Evolutionary conservation across 2,797 vertebrate species (phyloP).

Genomic region (Mormyrops boulengeri): DNA sequence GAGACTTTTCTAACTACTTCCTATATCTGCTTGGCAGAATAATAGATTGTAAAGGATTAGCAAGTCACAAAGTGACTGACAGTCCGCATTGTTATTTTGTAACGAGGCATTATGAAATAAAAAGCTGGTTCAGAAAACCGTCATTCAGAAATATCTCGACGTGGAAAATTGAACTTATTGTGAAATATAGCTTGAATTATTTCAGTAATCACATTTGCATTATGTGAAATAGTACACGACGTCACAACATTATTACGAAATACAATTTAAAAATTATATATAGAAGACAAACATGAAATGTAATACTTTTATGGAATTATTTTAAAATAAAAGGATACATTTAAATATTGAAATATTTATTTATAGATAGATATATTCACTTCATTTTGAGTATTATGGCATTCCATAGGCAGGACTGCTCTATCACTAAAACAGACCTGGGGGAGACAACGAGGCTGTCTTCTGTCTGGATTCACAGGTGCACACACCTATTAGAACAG

Average conservation of each 20-base stretch:
- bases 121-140: neutral
- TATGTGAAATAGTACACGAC: neutral
- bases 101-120: neutral
- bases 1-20: neutral
- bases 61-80: neutral
- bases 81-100: neutral
- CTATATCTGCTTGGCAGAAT: neutral
- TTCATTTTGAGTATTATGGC: neutral
- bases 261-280: neutral
- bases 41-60: neutral
- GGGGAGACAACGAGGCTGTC: neutral
- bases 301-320: neutral
- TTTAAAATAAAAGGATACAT: neutral
- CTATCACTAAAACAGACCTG: neutral
- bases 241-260: neutral
- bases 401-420: neutral
- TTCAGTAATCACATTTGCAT: neutral
- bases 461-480: conserved; percentile 28
- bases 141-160: neutral
- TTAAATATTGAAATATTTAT: neutral
- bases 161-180: neutral
- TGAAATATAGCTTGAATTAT: neutral
- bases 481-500: conserved; percentile 25
- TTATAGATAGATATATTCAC: neutral
- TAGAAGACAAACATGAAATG: neutral